Conservation (phyloP, 2,113 vertebrate species). For the Hyperopisus bebe region DNA sequence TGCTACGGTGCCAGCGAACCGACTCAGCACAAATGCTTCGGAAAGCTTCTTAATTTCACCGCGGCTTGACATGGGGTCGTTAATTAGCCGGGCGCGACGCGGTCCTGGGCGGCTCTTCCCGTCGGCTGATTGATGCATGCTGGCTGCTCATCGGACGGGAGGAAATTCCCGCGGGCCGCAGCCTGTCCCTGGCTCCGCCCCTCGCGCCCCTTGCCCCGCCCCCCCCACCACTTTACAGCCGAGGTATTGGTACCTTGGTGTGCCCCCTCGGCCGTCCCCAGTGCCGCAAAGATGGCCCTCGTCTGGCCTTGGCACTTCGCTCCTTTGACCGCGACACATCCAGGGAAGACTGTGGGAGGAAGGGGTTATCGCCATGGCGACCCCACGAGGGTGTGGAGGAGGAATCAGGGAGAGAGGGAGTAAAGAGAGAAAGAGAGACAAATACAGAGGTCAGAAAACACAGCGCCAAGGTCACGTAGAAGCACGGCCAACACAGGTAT, state of each 20-base stretch:
- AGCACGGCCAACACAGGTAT: no score
- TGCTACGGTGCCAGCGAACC: background rate
- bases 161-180: background rate
- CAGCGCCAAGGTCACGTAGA: constrained; percentile 47
- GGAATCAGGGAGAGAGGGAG: constrained; percentile 2
- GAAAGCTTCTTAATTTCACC: background rate
- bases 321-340: constrained; percentile 86
- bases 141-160: background rate
- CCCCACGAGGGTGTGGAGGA: constrained; percentile 41
- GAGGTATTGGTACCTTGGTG: constrained; percentile 71
- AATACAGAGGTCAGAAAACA: constrained; percentile 45
- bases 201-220: background rate
- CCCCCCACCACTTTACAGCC: background rate
- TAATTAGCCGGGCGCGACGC: constrained; percentile 2
- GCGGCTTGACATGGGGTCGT: constrained; percentile 16
- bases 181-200: background rate
- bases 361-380: constrained; percentile 29
- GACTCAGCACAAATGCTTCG: background rate
- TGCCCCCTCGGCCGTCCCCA: constrained; percentile 82
- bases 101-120: background rate
- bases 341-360: constrained; percentile 72
- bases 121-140: background rate
- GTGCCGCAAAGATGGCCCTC: constrained; percentile 78
- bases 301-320: constrained; percentile 81
- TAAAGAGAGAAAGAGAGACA: constrained; percentile 8